These are phyloP conservation scores for Plagiodera versicolora DNA, from an alignment of 2,888 invertebrate species.

Conservation along the genomic window DNA sequence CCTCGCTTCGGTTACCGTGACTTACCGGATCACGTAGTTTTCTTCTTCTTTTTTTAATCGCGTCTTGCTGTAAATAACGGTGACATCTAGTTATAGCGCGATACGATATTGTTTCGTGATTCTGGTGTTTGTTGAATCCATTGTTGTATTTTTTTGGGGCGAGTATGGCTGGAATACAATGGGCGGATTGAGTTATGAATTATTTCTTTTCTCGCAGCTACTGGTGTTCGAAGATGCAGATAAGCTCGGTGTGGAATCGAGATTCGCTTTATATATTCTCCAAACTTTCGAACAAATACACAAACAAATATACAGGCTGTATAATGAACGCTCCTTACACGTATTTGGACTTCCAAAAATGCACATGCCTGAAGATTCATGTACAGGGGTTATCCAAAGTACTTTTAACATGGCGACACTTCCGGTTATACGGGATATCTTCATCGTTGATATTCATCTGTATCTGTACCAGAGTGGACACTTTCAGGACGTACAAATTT, in stretches of 20 bases:
- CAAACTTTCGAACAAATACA: too few relatives aligned
- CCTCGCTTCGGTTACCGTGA: constrained; percentile 31
- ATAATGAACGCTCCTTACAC: too few relatives aligned
- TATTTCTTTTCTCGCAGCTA: not conserved
- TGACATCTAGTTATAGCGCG: constrained; percentile 11
- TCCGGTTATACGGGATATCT: too few relatives aligned
- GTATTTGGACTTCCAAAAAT: too few relatives aligned
- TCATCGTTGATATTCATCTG: too few relatives aligned
- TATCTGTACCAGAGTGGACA: too few relatives aligned
- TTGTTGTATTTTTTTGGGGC: constrained; percentile 16
- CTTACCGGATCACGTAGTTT: constrained; percentile 38
- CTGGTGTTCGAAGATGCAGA: not conserved
- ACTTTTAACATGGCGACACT: too few relatives aligned
- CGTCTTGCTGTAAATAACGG: constrained; percentile 13
- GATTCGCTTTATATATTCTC: not conserved
- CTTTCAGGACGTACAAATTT: too few relatives aligned
- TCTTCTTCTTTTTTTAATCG: constrained; percentile 23
- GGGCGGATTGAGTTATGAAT: constrained; percentile 17
- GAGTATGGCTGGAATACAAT: constrained; percentile 16
- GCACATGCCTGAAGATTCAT: too few relatives aligned
- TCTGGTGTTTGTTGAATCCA: constrained; percentile 17
- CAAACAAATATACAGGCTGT: too few relatives aligned
- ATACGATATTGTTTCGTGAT: constrained; percentile 20
- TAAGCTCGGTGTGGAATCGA: not conserved
- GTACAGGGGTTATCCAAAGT: too few relatives aligned